Percentiles rank a stretch among this genome's conserved stretches.
Conservation (phyloP, 2,113 vertebrate species). For the Tonatia bakeri region DNA sequence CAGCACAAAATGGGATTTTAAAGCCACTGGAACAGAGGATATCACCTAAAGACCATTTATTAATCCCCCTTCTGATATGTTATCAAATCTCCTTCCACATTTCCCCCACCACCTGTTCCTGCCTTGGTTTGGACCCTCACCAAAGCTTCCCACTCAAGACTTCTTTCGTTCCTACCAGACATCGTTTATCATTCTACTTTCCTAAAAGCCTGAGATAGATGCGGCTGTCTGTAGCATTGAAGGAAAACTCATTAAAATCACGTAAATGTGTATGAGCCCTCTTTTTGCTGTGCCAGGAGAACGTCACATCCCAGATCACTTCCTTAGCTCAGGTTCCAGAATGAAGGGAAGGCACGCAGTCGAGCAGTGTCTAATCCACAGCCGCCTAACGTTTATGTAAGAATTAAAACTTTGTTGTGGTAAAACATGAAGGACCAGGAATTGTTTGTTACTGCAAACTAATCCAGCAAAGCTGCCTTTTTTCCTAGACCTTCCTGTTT, state of each 20-base stretch:
- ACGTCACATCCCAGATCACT: background rate
- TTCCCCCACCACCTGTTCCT: background rate
- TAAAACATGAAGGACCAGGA: background rate
- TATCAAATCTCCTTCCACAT: background rate
- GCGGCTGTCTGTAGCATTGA: background rate
- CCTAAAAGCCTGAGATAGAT: background rate
- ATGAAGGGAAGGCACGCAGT: background rate
- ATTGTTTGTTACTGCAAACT: background rate
- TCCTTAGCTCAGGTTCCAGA: background rate
- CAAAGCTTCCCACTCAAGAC: background rate
- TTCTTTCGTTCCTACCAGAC: background rate
- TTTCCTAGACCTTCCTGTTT: background rate
- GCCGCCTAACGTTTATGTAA: background rate
- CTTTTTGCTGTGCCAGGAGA: background rate
- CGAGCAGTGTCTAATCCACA: background rate
- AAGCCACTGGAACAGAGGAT: background rate
- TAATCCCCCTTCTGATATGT: background rate
- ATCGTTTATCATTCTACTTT: background rate
- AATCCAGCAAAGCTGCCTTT: background rate
- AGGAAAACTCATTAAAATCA: background rate
- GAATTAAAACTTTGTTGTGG: background rate
- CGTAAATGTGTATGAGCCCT: no score
- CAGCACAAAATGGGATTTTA: background rate
- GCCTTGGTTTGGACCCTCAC: background rate
- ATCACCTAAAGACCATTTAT: background rate